These are phyloP conservation scores for Synergus japonicus DNA, from an alignment of 2,888 invertebrate species.

Conservation along the genomic window DNA sequence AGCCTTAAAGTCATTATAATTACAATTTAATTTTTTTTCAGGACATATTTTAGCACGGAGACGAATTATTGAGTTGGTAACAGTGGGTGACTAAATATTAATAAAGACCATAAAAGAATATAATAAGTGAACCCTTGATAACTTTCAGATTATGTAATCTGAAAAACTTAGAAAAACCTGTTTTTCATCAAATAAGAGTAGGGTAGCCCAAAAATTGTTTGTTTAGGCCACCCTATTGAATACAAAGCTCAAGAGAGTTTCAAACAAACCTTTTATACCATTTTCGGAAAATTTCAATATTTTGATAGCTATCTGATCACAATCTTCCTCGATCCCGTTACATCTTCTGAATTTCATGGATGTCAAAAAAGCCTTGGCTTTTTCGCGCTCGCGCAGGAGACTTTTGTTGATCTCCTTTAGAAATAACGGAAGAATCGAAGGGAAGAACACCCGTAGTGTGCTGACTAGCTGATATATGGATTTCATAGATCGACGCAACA, in stretches of 20 bases:
- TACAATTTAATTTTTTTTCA: no score
- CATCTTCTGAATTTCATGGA: constrained; percentile 22
- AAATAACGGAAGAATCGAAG: constrained; percentile 55
- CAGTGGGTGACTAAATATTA: no score
- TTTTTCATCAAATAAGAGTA: no score
- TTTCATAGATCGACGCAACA: constrained; percentile 46
- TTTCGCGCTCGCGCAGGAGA: constrained; percentile 16
- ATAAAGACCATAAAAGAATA: no score
- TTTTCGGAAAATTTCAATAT: background rate
- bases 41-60: no score
- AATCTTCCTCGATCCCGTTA: constrained; percentile 27
- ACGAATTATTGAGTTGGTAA: no score
- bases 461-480: constrained; percentile 73
- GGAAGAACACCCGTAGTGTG: constrained; percentile 69
- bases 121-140: no score
- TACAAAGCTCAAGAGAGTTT: background rate
- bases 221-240: background rate
- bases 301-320: constrained; percentile 24
- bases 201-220: no score
- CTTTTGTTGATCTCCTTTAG: constrained; percentile 44
- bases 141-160: no score
- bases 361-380: background rate
- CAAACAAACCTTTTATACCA: background rate
- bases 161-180: no score
- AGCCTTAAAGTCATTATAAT: no score